Evolutionary conservation across 2,113 vertebrate species (phyloP).

Genomic region (Equus przewalskii): DNA sequence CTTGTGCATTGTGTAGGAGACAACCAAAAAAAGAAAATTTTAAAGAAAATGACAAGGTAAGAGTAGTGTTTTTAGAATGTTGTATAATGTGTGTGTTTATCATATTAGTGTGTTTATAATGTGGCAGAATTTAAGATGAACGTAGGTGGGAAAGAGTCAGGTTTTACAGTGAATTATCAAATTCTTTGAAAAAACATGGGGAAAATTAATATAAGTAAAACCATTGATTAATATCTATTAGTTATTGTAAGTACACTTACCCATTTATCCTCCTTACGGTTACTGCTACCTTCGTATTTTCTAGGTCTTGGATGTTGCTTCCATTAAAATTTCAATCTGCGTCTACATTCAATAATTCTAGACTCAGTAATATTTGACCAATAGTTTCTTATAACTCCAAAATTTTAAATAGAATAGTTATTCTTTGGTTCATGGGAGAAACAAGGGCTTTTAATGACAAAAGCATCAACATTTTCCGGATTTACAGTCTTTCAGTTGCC

Average conservation of each 20-base stretch:
- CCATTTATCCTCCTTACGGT: neutral
- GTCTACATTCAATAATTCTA: neutral
- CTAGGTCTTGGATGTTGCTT: neutral
- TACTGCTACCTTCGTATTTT: neutral
- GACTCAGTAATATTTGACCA: neutral
- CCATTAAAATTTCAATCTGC: neutral
- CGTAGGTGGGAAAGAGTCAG: neutral
- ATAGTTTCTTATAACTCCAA: conserved; percentile 5
- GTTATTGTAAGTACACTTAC: neutral
- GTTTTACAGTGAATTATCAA: neutral
- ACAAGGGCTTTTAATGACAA: neutral
- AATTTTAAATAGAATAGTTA: neutral
- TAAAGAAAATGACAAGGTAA: neutral
- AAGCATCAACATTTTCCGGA: neutral
- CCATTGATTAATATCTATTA: neutral
- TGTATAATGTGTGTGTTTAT: neutral
- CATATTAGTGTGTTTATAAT: neutral
- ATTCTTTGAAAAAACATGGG: neutral
- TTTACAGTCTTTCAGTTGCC: neutral
- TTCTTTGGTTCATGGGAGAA: neutral
- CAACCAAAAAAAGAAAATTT: neutral
- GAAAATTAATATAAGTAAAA: conserved; percentile 19
- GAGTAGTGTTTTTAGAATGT: neutral
- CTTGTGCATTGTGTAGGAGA: neutral
- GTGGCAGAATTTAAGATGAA: conserved; percentile 29